Evolutionary conservation across 2,888 invertebrate genomes (phyloP), one percentile per base, ranked within the genome.

Genomic region (Melinaea menophilus): DNA sequence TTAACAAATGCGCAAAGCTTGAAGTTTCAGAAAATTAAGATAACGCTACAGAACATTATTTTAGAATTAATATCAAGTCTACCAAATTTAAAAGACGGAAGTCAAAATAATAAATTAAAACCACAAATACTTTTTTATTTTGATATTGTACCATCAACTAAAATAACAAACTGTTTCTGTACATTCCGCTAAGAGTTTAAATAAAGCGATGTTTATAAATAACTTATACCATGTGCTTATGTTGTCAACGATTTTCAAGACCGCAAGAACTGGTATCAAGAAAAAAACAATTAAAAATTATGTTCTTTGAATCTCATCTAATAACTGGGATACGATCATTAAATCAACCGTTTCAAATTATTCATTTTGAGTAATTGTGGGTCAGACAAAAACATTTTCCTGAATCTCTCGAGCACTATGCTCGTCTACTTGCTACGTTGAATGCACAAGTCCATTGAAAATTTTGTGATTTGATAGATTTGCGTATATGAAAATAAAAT

Each of bases 281-380:
- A 59, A 65, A 63, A 65, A 66, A 59, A 67, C 68, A 71, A 71
- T 71, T 69, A 75, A 71, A 71, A 68, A 66, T 71, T 72, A 47
- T 61, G 71, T 67, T 64, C 73, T 78, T 76, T 75, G 74, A 79
- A 73, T 73, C 70, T 63, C 33, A 66, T 68, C 73, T 75, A 76
- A 77, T 77, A 75, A 76, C 70, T 37, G 67, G 64, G 72, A 73
- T 72, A 71, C 71, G 71, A 73, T 70, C 68, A 69, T 69, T 68
- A 67, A 66, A 69, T 66, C 61, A 61, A 66, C 62, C 67, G 70
- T 70, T 69, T 67, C 59, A 63, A 69, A 66, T 70, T 63, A 70
- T 67, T 64, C 35, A 46, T 34, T 54, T 65, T 62, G 55, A 41
- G 55, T 55, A 22, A 22, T 13, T 37, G 46, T 37, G 48, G 51